Evolutionary conservation across 2,113 vertebrate species (phyloP).

Genomic region (Carassius auratus): DNA sequence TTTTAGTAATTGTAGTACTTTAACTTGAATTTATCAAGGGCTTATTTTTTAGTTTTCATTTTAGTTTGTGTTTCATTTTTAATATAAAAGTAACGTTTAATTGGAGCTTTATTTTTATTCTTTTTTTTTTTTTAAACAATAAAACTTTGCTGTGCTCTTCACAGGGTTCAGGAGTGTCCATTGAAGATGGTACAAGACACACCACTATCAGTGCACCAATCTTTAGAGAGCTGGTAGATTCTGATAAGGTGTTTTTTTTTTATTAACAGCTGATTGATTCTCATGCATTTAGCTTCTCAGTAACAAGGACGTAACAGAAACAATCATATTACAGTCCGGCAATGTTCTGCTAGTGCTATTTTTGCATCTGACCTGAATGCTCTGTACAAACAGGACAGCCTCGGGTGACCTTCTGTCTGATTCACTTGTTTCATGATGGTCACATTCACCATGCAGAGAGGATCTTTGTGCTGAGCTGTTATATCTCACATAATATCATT

Average conservation of each 20-base stretch:
- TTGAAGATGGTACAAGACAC: constrained; percentile 81
- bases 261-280: neutral
- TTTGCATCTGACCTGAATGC: constrained; percentile 13
- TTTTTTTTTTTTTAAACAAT: too few species aligned
- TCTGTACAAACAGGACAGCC: neutral
- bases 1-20: too few species aligned
- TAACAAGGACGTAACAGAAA: too few species aligned
- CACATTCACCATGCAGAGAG: neutral
- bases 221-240: neutral
- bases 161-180: constrained; percentile 90
- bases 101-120: too few species aligned
- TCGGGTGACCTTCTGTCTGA: neutral
- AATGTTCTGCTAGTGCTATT: neutral
- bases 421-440: neutral
- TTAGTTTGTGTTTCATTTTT: too few species aligned
- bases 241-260: neutral
- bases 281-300: neutral
- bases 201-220: neutral
- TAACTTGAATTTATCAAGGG: too few species aligned
- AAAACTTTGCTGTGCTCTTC: too few species aligned
- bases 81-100: too few species aligned
- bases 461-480: neutral
- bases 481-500: neutral
- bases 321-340: neutral
- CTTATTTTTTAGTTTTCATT: too few species aligned